phyloP scores from a whole-genome alignment of 2,113 vertebrate species.

The Halcyon senegalensis region DNA sequence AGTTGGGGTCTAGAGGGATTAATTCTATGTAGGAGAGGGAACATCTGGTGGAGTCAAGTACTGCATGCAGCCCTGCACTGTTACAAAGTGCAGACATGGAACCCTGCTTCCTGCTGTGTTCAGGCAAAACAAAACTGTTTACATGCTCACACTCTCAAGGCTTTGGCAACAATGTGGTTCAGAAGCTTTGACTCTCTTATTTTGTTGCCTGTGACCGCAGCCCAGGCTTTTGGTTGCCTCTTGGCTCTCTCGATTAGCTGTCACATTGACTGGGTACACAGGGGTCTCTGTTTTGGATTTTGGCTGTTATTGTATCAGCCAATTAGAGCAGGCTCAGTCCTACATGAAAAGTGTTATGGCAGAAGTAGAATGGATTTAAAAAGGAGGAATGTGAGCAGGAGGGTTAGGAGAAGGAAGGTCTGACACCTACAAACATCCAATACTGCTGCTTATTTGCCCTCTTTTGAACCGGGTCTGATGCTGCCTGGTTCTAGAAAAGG shows the following conservation, averaged over 20 bases:
- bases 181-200: background rate
- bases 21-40: background rate
- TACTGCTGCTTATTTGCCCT: background rate
- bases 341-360: background rate
- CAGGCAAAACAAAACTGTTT: background rate
- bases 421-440: background rate
- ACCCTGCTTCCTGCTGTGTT: background rate
- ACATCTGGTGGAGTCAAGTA: background rate
- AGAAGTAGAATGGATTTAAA: background rate
- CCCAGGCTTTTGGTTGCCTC: background rate
- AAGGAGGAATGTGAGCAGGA: background rate
- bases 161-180: background rate
- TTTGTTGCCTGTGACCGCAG: background rate
- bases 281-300: background rate
- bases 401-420: background rate
- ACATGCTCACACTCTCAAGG: background rate
- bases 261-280: background rate
- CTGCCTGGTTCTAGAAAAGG: background rate
- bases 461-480: background rate
- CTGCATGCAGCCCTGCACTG: background rate
- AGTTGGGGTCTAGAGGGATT: background rate
- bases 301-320: background rate
- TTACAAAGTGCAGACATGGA: background rate
- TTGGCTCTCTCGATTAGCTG: background rate
- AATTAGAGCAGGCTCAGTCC: background rate